Evolutionary conservation across 2,797 vertebrate genomes (phyloP).

Genomic region (Champsocephalus esox): DNA sequence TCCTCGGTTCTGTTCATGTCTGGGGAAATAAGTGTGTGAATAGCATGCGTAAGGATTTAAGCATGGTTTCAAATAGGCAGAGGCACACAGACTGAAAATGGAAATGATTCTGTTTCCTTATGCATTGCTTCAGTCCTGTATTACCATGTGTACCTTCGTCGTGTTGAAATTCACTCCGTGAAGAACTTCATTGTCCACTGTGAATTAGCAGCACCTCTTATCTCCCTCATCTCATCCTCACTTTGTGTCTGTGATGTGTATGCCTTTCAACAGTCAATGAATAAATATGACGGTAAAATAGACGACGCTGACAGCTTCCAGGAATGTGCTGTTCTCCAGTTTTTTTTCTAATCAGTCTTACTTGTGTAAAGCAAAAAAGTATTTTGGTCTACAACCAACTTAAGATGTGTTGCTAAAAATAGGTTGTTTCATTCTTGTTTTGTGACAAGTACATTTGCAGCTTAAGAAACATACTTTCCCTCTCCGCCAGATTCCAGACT

Average conservation of each 20-base stretch:
- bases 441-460: neutral
- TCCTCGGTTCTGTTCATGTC: slow-evolving; percentile 35
- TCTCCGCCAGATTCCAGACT: slow-evolving; percentile 32
- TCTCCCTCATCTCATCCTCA: slow-evolving; percentile 58
- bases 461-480: slow-evolving; percentile 13
- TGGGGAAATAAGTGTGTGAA: slow-evolving; percentile 65
- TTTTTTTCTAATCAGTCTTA: slow-evolving; percentile 30
- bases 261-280: slow-evolving; percentile 60
- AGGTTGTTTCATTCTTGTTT: neutral
- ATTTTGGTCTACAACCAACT: slow-evolving; percentile 13
- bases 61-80: slow-evolving; percentile 42
- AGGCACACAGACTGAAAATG: slow-evolving; percentile 22
- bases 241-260: slow-evolving; percentile 30
- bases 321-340: slow-evolving; percentile 10
- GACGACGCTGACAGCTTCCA: slow-evolving; percentile 34
- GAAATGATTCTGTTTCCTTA: slow-evolving; percentile 57
- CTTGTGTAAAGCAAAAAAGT: slow-evolving; percentile 16
- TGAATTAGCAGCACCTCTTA: slow-evolving; percentile 63
- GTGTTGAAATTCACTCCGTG: slow-evolving; percentile 42
- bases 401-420: slow-evolving; percentile 14
- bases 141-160: slow-evolving; percentile 32
- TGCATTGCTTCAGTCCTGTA: slow-evolving; percentile 55
- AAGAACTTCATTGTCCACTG: slow-evolving; percentile 65
- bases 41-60: slow-evolving; percentile 41
- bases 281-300: slow-evolving; percentile 16